These are phyloP conservation scores for Sardinella longiceps DNA, from an alignment of 2,797 vertebrate genomes.

Conservation along the genomic window DNA sequence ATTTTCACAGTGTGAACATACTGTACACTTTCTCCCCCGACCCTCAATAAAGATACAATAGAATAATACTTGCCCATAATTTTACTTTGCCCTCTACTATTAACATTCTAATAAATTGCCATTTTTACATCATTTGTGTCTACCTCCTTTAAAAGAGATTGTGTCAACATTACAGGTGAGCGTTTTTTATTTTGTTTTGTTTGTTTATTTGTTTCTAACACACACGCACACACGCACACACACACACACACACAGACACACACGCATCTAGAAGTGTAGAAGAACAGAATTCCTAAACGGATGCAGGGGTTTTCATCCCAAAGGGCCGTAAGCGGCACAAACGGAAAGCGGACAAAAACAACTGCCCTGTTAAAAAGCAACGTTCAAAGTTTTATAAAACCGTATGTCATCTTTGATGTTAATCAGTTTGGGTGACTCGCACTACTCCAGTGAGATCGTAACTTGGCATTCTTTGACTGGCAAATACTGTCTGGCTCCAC, in stretches of 20 bases:
- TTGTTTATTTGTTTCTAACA: background rate
- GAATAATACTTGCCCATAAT: conserved; percentile 84
- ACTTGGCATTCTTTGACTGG: background rate
- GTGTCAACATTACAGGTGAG: conserved; percentile 16
- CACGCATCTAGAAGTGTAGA: background rate
- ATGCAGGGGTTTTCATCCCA: background rate
- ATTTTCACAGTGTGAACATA: conserved; percentile 88
- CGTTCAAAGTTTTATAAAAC: background rate
- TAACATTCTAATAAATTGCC: conserved; percentile 77
- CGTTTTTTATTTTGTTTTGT: background rate
- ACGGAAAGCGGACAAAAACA: background rate
- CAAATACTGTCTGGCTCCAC: background rate
- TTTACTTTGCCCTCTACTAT: conserved; percentile 78
- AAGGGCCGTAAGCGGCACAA: background rate
- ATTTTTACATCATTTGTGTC: conserved; percentile 59
- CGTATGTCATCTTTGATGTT: background rate
- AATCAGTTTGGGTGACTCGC: background rate
- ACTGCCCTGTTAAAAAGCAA: background rate
- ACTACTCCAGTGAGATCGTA: background rate
- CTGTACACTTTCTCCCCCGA: conserved; percentile 70
- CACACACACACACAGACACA: background rate
- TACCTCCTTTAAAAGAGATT: conserved; percentile 21
- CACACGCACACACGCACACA: background rate
- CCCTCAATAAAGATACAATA: conserved; percentile 82
- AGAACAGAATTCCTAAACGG: conserved; percentile 1